Evolutionary conservation across 2,797 vertebrate genomes (phyloP).

Genomic region (Artibeus jamaicensis): DNA sequence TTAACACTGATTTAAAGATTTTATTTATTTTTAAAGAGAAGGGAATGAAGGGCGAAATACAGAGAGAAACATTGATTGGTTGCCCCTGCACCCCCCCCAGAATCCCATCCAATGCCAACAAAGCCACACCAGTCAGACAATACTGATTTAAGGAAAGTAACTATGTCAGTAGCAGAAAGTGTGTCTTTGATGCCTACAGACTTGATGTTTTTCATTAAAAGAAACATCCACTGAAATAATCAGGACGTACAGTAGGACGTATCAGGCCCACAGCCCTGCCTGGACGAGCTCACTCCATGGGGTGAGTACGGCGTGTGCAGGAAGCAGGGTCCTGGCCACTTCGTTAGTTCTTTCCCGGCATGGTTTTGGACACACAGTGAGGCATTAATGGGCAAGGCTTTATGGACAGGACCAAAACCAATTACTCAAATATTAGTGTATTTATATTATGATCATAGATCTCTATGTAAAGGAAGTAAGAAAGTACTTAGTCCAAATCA

Average conservation of each 20-base stretch:
- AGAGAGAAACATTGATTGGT: not conserved
- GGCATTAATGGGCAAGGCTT: not conserved
- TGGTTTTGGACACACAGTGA: not conserved
- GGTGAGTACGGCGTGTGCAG: not conserved
- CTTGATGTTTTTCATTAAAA: not conserved
- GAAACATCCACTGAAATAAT: not conserved
- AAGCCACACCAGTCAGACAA: not conserved
- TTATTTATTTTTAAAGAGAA: not conserved
- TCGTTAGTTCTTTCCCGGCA: not conserved
- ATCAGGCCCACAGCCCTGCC: too few relatives aligned
- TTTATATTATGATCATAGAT: not conserved
- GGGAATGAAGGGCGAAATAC: not conserved
- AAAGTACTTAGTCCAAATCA: not conserved
- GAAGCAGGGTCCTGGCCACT: not conserved
- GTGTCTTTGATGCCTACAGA: not conserved
- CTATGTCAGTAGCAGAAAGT: not conserved
- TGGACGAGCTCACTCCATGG: not conserved
- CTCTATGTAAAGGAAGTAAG: not conserved
- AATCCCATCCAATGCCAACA: too few relatives aligned
- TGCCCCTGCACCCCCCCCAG: not conserved
- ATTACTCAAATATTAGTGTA: not conserved
- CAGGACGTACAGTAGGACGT: not conserved
- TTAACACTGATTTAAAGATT: not conserved
- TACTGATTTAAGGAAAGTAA: not conserved
- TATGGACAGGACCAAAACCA: not conserved